These are phyloP conservation scores for Agrilus planipennis DNA, from an alignment of 1,140 invertebrate genomes.

Conservation along the genomic window DNA sequence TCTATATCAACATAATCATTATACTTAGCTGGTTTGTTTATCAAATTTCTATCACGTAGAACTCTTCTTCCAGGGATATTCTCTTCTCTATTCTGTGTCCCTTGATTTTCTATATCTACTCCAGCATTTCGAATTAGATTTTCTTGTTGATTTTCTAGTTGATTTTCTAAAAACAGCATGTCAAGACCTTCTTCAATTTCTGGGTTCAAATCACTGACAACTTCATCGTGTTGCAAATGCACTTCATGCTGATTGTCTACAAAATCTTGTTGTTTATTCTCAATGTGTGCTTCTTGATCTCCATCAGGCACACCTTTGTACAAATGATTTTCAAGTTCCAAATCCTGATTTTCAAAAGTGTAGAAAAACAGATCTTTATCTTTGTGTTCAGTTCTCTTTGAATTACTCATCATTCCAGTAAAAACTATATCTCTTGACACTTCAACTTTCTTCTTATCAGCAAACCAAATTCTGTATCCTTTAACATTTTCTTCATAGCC, in stretches of 20 bases:
- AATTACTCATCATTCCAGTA: background rate
- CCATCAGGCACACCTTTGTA: background rate
- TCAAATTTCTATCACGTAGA: too few relatives aligned
- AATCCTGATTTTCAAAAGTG: background rate
- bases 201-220: too few relatives aligned
- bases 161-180: background rate
- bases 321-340: background rate
- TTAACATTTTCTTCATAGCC: slow-evolving; percentile 16
- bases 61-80: background rate
- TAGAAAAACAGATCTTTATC: background rate
- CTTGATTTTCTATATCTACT: too few relatives aligned
- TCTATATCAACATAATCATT: slow-evolving; percentile 2
- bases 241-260: too few relatives aligned
- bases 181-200: too few relatives aligned
- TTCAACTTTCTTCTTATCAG: slow-evolving; percentile 14
- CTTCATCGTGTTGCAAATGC: too few relatives aligned
- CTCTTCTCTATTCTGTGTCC: background rate
- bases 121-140: too few relatives aligned
- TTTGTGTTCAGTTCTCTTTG: background rate
- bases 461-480: too few relatives aligned
- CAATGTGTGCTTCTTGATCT: background rate
- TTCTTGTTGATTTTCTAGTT: background rate
- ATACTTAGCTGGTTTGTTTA: slow-evolving; percentile 6
- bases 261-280: too few relatives aligned
- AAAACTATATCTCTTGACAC: background rate